A percentile compares a stretch with the other conserved stretches of the same genome.
phyloP scores from a whole-genome alignment of 1,140 invertebrate species.

The Gerris buenoi region DNA sequence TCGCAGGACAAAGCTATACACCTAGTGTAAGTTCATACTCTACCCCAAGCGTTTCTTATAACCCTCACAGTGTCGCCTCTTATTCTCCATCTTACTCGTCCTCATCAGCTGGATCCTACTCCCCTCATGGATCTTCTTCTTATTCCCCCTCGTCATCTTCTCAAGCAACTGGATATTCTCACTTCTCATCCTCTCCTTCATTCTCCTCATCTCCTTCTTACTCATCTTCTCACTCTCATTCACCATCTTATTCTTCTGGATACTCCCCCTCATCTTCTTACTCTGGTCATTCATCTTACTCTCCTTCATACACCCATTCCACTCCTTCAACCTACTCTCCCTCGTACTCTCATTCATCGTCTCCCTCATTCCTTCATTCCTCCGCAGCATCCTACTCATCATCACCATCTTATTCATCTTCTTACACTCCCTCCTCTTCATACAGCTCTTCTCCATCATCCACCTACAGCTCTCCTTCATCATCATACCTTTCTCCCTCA shows the following conservation, averaged over 20 bases:
- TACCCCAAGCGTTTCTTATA: neutral
- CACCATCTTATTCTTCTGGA: neutral
- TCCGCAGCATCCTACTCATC: neutral
- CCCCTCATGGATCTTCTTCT: neutral
- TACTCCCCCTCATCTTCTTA: neutral
- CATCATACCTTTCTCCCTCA: neutral
- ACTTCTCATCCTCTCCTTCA: neutral
- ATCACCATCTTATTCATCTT: neutral
- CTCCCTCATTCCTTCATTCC: too few relatives aligned
- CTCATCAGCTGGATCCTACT: neutral
- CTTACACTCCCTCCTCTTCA: constrained; percentile 1
- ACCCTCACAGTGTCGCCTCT: too few relatives aligned
- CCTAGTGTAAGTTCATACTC: neutral
- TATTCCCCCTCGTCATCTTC: neutral
- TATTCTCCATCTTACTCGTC: neutral
- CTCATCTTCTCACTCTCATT: neutral
- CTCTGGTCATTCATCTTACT: neutral
- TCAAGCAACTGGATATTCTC: neutral
- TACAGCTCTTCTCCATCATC: neutral
- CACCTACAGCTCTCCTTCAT: neutral
- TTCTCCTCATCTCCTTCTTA: neutral
- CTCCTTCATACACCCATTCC: too few relatives aligned
- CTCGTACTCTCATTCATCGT: too few relatives aligned
- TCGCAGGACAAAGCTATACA: neutral
- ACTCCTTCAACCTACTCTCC: too few relatives aligned